Conservation (phyloP, 2,888 invertebrate species). For the Apotomis betuletana region DNA sequence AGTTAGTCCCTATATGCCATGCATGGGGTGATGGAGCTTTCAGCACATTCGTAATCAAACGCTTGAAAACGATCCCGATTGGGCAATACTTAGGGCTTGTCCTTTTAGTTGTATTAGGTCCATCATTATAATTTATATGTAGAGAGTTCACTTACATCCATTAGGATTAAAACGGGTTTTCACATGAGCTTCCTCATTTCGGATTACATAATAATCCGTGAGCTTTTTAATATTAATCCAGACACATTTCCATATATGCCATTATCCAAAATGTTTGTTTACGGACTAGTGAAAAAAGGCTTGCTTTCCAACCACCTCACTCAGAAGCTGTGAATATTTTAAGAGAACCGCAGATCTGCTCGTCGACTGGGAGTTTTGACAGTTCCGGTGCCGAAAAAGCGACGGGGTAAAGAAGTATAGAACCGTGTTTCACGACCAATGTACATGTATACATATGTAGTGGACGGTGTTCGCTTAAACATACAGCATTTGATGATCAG, state of each 20-base stretch:
- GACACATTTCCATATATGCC: neutral
- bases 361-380: neutral
- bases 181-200: neutral
- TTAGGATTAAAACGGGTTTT: neutral
- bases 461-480: too few species aligned
- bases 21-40: too few species aligned
- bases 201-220: neutral
- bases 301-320: neutral
- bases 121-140: neutral
- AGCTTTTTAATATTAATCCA: neutral
- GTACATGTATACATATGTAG: too few species aligned
- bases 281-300: neutral
- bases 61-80: too few species aligned
- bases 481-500: too few species aligned
- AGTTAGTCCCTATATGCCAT: too few species aligned
- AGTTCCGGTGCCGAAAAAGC: neutral
- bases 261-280: neutral
- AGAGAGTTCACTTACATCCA: neutral
- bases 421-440: neutral
- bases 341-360: neutral
- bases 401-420: neutral
- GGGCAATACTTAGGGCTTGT: too few species aligned
- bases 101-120: too few species aligned
- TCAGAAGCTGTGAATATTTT: neutral
- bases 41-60: too few species aligned